Base-by-base conservation (phyloP, 1,140 invertebrate species). In the Phymorhynchus buccinoides region DNA sequence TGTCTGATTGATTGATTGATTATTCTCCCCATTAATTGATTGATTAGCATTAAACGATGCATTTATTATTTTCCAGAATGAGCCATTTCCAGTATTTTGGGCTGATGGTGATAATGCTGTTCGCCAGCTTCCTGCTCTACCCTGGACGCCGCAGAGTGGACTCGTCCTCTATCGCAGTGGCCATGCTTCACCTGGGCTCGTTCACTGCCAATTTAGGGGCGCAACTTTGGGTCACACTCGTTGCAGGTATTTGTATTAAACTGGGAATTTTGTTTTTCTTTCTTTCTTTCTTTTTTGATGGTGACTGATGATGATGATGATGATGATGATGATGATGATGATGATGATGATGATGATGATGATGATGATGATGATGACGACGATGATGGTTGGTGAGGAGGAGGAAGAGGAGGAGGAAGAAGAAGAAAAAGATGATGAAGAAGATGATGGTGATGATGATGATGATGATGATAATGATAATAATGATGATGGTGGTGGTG, bases 121-220 rank as follows among this genome's bases (percentile, higher is more conserved):
- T 88, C 35, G 41, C 73, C n/a, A 86, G 85, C 71, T 86, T 85
- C 85, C 52, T 86, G 80, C 82, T 86, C 48, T 88, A 81, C 71
- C 87, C 87, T 6, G 71, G 66, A 30, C 37, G 85, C n/a, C 71
- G 85, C 6, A 39, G 80, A 68, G 42, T 85, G 77, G 87, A 86
- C 62, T 80, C 85, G 52, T 81, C 85, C 62, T 83, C 83, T 0
- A 84, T 73, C 1, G 3, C 85, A 16, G 32, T 86, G 18, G 83
- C 84, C 6, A 85, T 88, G 82, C 27, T 87, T 22, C 86, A 88
- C 41, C 71, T 87, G 30, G 86, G 84, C 0, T 84, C 82, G 27
- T 88, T 85, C 77, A 80, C 85, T 56, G 87, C 87, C 7, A 73
- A 87, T n/a, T 87, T 83, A 35, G 87, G 87, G n/a, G 84, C 87